Conservation (phyloP, 2,888 invertebrate genomes). For the Lasioglossum marginatum region DNA sequence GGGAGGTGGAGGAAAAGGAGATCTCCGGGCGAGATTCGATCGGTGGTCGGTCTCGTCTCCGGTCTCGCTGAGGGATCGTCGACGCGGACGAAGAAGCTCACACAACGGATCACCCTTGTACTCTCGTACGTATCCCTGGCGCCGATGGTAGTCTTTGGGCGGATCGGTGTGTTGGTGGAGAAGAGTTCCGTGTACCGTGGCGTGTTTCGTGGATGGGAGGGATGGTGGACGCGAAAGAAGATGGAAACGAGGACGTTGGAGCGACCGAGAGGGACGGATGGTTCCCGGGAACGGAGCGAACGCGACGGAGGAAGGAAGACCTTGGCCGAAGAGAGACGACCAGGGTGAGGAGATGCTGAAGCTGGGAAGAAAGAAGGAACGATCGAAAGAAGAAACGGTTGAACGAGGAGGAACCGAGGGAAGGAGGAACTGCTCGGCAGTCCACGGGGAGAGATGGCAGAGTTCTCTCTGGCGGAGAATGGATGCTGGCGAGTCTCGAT, state of each 20-base stretch:
- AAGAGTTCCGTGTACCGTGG: conserved; percentile 73
- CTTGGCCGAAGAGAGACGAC: conserved; percentile 3
- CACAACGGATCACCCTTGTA: conserved; percentile 48
- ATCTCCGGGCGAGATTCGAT: conserved; percentile 66
- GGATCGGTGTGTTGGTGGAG: conserved; percentile 62
- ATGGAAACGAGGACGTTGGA: conserved; percentile 20
- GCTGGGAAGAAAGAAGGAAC: conserved; percentile 15
- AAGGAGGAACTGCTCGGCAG: conserved; percentile 53
- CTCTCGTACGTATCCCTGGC: conserved; percentile 33
- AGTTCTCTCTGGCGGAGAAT: conserved; percentile 65
- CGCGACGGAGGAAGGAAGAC: conserved; percentile 38
- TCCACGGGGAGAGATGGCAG: conserved; percentile 51
- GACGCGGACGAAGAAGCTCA: conserved; percentile 48
- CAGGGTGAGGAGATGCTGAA: conserved; percentile 7
- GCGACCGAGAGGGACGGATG: conserved; percentile 37
- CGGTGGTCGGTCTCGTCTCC: conserved; percentile 38
- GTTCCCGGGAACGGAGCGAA: conserved; percentile 25
- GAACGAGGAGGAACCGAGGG: conserved; percentile 28
- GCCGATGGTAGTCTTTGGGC: conserved; percentile 48
- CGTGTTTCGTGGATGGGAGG: conserved; percentile 48
- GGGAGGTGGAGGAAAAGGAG: conserved; percentile 55
- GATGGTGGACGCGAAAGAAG: conserved; percentile 44
- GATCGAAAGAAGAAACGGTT: conserved; percentile 4
- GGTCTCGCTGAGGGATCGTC: conserved; percentile 32
- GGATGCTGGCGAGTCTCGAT: conserved; percentile 79